phyloP scores from a whole-genome alignment of 2,113 vertebrate species.

The Galemys pyrenaicus region DNA sequence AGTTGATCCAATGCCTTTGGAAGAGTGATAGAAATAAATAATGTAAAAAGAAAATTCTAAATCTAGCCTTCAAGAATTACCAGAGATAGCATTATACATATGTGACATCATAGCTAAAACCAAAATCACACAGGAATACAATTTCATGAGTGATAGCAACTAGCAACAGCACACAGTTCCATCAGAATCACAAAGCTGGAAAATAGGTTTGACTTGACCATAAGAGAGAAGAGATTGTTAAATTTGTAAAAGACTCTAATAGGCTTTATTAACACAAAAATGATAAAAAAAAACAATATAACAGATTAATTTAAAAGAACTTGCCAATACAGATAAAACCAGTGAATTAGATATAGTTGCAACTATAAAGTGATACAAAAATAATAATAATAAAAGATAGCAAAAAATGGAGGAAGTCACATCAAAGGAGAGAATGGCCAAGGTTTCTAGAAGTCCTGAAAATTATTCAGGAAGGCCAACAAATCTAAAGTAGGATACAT shows the following conservation, averaged over 20 bases:
- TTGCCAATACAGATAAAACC: not conserved
- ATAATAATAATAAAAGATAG: not conserved
- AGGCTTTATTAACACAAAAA: not conserved
- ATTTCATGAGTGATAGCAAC: not conserved
- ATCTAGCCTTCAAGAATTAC: not conserved
- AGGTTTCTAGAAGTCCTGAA: not conserved
- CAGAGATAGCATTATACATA: not conserved
- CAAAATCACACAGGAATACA: not conserved
- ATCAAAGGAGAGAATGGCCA: not conserved
- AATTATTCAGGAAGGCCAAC: not conserved
- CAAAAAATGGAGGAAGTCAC: not conserved
- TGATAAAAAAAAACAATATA: not conserved
- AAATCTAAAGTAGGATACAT: not conserved
- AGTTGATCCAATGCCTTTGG: not conserved
- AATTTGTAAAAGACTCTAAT: not conserved
- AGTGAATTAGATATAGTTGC: not conserved
- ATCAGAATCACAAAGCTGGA: not conserved
- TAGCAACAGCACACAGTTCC: not conserved
- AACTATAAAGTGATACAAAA: not conserved
- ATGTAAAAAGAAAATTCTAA: not conserved
- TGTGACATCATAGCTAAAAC: not conserved
- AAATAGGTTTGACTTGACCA: not conserved
- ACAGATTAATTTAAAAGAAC: not conserved
- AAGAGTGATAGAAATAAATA: not conserved
- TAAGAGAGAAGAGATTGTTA: not conserved